Evolutionary conservation across 2,888 invertebrate genomes (phyloP).

Genomic region (Mythimna impura): DNA sequence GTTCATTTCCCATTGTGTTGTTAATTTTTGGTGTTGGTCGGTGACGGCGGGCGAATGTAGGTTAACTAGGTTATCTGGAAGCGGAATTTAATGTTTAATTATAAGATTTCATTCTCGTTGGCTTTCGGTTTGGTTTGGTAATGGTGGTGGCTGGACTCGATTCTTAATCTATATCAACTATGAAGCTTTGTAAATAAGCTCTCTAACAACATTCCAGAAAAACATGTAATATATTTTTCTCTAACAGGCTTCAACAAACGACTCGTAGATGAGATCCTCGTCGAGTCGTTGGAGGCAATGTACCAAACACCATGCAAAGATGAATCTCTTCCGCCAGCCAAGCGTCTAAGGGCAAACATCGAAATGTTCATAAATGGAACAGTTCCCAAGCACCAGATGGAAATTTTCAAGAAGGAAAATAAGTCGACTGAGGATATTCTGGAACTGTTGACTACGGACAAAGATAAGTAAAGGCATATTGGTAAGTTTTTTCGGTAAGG

Average conservation of each 20-base stretch:
- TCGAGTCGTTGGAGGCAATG: slow-evolving; percentile 94
- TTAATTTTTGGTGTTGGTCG: slow-evolving; percentile 84
- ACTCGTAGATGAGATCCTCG: slow-evolving; percentile 95
- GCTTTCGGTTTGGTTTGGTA: slow-evolving; percentile 58
- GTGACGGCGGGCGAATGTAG: slow-evolving; percentile 73
- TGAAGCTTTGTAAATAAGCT: slow-evolving; percentile 69
- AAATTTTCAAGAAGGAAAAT: slow-evolving; percentile 93
- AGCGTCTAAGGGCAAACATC: slow-evolving; percentile 93
- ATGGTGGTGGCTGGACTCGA: slow-evolving; percentile 67
- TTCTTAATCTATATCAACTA: slow-evolving; percentile 33
- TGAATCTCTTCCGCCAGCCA: slow-evolving; percentile 89
- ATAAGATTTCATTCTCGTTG: slow-evolving; percentile 59
- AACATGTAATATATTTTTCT: slow-evolving; percentile 57
- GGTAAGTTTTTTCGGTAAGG: slow-evolving; percentile 24
- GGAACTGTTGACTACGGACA: slow-evolving; percentile 92
- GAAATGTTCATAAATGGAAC: slow-evolving; percentile 95
- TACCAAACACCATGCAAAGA: slow-evolving; percentile 92
- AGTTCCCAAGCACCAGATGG: slow-evolving; percentile 94
- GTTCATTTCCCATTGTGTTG: slow-evolving; percentile 87
- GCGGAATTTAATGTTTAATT: slow-evolving; percentile 63
- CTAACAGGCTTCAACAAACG: slow-evolving; percentile 91
- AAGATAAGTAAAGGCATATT: slow-evolving; percentile 67
- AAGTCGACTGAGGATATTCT: slow-evolving; percentile 95
- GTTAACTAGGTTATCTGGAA: slow-evolving; percentile 61
- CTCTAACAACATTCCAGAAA: slow-evolving; percentile 37